phyloP scores from a whole-genome alignment of 2,888 invertebrate genomes.

The Molorchus minor region DNA sequence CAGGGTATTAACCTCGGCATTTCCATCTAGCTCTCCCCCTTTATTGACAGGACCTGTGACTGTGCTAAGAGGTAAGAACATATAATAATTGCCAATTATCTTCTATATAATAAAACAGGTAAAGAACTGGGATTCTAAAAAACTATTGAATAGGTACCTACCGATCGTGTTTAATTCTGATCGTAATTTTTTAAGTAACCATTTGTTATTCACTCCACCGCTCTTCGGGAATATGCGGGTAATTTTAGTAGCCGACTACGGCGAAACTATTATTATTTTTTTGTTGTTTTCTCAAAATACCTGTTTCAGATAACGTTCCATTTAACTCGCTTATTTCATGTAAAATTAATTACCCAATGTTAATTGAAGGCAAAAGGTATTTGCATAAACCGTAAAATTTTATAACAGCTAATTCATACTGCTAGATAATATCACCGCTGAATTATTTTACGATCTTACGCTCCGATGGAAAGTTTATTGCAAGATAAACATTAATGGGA shows the following conservation, averaged over 20 bases:
- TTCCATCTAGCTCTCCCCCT: no score
- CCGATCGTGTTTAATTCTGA: no score
- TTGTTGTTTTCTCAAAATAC: neutral
- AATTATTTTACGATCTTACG: slow-evolving; percentile 6
- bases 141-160: no score
- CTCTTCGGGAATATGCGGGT: neutral
- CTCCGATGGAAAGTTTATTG: slow-evolving; percentile 6
- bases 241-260: neutral
- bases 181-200: no score
- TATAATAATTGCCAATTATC: no score
- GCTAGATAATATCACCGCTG: slow-evolving; percentile 7
- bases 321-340: slow-evolving; percentile 3
- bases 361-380: slow-evolving; percentile 13
- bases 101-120: no score
- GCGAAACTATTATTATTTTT: neutral
- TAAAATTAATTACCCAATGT: slow-evolving; percentile 3
- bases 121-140: no score
- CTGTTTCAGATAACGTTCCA: neutral
- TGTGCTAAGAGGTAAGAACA: no score
- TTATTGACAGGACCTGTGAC: no score
- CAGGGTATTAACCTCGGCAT: no score
- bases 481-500: neutral
- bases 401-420: slow-evolving; percentile 15
- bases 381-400: slow-evolving; percentile 16
- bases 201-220: neutral